Base-by-base conservation (phyloP, 2,113 vertebrate genomes). In the Pholis gunnellus region DNA sequence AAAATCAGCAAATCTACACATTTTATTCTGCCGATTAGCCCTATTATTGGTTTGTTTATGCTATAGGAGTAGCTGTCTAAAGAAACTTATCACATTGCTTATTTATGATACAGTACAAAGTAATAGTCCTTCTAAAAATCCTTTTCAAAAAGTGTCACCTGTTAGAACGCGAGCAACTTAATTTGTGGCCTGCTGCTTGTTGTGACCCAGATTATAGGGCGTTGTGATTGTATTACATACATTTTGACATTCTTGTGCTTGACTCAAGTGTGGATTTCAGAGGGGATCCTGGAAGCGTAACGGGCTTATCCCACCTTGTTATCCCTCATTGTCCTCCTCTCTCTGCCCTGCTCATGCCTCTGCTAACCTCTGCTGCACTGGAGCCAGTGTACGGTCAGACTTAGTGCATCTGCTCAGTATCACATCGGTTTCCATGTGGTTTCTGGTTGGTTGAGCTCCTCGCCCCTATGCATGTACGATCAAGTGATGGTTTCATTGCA, bases 301-400 rank as follows among this genome's bases (percentile, higher is more conserved):
- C 82, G 82, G 85, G 87, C 88, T 93, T 89, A 91, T 88, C 83
- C 87, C 67, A 86, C 85, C 84, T 87, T 88, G 63, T 91, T 90
- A 92, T 90, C 88, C 84, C 59, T 72, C 79, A 73, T 84, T 89
- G 50, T 22, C 50, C 50, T 6, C 86, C 72, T 66, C 59, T 60
- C 54, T 34, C 68, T 68, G 87, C 84, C 78, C 44, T 46, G 70
- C 70, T 78, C 74, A 64, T n/a, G 46, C 68, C 61, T 83, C 13
- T 0, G 68, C 73, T 74, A 61, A 79, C 79, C 83, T 84, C 66
- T 68, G 56, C 52, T 74, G 64, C 83, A 64, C 78, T 18, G 54
- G 3, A 60, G 73, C 65, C 73, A 77, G 46, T 27, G 79, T 54
- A 42, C 17, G 15, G 76, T 85, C 83, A 44, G 60, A 76, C 63